Base-by-base conservation (phyloP, 2,113 vertebrate genomes). In the Colinus virginianus region DNA sequence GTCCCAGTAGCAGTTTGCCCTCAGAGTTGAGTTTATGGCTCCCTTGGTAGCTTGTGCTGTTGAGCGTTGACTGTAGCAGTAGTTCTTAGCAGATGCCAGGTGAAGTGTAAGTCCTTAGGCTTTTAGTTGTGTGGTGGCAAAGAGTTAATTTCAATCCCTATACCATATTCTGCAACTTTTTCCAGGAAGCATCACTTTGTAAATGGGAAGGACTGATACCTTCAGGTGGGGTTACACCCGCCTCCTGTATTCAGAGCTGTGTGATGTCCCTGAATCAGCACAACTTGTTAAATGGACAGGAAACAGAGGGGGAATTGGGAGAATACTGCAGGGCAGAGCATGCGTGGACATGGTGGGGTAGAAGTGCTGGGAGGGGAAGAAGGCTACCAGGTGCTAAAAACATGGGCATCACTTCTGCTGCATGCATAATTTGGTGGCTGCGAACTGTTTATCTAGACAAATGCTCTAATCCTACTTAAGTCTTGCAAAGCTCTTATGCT, bases 401-500 rank as follows among this genome's bases (percentile, higher is more conserved):
- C 3, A 7, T 4, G 78, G 2, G 36, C 11, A 18, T 51, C 1
- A 0, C 13, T 70, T 59, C 48, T 69, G 30, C 28, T 66, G 42
- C n/a, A 8, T 30, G 8, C 42, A 67, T 67, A 88, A 79, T 86
- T 90, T 69, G 38, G 45, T 46, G 67, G 43, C 71, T 74, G 49
- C 79, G 78, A 21, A 5, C 43, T 63, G 49, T 79, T 93, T 74
- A 91, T 91, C 67, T 87, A 85, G 87, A 59, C 79, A 89, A 93
- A 93, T 66, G 78, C 59, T 79, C 56, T 96, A 82, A 89, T 94
- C 87, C 56, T 21, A 32, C 66, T 63, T 70, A 46, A 95, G 5
- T 76, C 89, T 61, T 72, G 75, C 67, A 90, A 82, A 93, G 92
- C 84, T 79, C 59, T 68, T 84, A 1, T 40, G 59, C 48, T 87